Percentiles rank a stretch among this genome's conserved stretches.
These are phyloP conservation scores for Fringilla coelebs DNA, from an alignment of 2,797 vertebrate species.

Conservation along the genomic window DNA sequence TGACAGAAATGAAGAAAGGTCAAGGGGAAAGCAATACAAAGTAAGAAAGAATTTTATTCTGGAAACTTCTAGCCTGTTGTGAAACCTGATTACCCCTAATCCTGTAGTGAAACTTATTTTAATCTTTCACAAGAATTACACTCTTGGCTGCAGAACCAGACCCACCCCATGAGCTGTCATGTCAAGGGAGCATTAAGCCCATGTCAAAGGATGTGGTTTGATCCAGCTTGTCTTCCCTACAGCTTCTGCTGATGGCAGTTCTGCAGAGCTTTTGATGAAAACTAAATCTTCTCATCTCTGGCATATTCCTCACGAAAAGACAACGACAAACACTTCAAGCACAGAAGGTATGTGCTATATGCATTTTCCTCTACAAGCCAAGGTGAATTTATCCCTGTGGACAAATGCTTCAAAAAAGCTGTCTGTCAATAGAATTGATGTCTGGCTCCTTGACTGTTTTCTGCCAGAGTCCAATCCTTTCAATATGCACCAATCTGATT, in stretches of 20 bases:
- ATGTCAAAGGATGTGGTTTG: neutral
- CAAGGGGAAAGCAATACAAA: neutral
- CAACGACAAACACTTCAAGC: neutral
- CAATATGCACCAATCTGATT: neutral
- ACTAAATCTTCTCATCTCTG: neutral
- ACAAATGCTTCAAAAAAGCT: neutral
- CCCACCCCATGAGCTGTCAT: neutral
- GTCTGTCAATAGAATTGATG: neutral
- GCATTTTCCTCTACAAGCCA: neutral
- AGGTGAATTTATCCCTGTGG: neutral
- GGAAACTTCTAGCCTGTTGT: neutral
- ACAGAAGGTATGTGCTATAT: neutral
- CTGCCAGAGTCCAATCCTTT: conserved; percentile 3
- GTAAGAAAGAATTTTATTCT: neutral
- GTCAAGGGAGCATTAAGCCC: neutral
- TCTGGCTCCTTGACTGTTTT: neutral
- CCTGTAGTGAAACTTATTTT: neutral
- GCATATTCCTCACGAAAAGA: neutral
- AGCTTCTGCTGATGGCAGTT: neutral
- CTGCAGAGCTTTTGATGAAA: neutral
- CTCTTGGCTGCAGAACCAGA: conserved; percentile 12
- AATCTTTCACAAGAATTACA: conserved; percentile 10
- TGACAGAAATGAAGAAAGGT: neutral
- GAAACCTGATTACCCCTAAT: conserved; percentile 9
- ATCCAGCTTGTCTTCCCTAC: neutral